These are phyloP conservation scores for Ricordea florida DNA, from an alignment of 92 coral and sea anemone genomes.

Conservation along the genomic window DNA sequence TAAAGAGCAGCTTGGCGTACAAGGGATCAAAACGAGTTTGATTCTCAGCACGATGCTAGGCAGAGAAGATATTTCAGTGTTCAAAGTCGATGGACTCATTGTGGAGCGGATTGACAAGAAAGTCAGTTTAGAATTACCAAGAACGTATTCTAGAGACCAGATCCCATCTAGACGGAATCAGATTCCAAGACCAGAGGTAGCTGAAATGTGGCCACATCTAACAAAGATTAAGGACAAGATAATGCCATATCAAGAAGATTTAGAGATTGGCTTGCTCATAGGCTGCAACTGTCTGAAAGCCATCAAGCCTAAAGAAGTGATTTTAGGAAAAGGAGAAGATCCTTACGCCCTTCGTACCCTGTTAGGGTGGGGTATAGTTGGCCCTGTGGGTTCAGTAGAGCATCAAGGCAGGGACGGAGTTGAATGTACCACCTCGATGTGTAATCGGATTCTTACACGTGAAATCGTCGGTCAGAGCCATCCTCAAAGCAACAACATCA, in stretches of 20 bases:
- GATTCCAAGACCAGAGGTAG: slow-evolving; percentile 55
- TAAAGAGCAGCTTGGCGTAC: slow-evolving; percentile 48
- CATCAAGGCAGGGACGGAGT: too few species aligned
- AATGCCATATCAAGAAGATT: background rate
- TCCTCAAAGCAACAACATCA: too few species aligned
- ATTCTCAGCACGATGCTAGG: slow-evolving; percentile 69
- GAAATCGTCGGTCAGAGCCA: too few species aligned
- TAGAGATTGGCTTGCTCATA: slow-evolving; percentile 52
- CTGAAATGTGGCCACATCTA: slow-evolving; percentile 52
- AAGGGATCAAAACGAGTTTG: slow-evolving; percentile 32
- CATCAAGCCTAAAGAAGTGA: slow-evolving; percentile 47
- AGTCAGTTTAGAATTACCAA: slow-evolving; percentile 50
- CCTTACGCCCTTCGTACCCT: slow-evolving; percentile 52
- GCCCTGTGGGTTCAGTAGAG: too few species aligned
- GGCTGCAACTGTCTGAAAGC: slow-evolving; percentile 64
- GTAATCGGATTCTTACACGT: background rate
- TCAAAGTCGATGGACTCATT: slow-evolving; percentile 45
- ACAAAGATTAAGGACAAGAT: slow-evolving; percentile 25
- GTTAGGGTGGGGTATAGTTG: slow-evolving; percentile 30
- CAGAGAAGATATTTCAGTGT: slow-evolving; percentile 23
- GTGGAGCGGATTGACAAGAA: slow-evolving; percentile 50
- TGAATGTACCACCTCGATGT: too few species aligned
- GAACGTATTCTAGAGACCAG: slow-evolving; percentile 44
- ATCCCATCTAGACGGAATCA: slow-evolving; percentile 61
- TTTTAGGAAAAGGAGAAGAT: slow-evolving; percentile 50